phyloP scores from a whole-genome alignment of 2,888 invertebrate species.

The Hoplodrina blanda region DNA sequence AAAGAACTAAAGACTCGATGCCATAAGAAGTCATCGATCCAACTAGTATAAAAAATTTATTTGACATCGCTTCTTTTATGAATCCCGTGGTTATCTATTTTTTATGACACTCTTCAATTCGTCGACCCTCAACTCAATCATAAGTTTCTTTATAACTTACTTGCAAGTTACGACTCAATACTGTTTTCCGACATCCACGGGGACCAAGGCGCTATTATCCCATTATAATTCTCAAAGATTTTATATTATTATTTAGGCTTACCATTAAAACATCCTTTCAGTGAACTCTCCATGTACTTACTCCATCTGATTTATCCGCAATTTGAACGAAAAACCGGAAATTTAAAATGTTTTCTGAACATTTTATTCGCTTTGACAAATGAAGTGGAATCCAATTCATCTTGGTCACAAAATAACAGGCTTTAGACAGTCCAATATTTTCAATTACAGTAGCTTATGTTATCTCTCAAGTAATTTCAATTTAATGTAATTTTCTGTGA shows the following conservation, averaged over 20 bases:
- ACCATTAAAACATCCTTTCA: background rate
- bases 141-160: slow-evolving; percentile 1
- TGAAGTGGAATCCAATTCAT: slow-evolving; percentile 46
- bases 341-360: slow-evolving; percentile 32
- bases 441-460: background rate
- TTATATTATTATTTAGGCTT: slow-evolving; percentile 24
- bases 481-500: background rate
- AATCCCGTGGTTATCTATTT: background rate
- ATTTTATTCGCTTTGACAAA: slow-evolving; percentile 44
- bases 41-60: background rate
- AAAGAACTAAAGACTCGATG: background rate
- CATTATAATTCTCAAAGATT: slow-evolving; percentile 20
- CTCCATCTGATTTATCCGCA: slow-evolving; percentile 28
- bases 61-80: background rate
- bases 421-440: slow-evolving; percentile 17
- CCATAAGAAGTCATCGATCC: background rate
- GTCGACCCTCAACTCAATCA: slow-evolving; percentile 4
- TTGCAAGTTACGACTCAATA: background rate
- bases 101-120: slow-evolving; percentile 3
- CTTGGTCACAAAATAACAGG: slow-evolving; percentile 36
- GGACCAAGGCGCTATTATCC: background rate
- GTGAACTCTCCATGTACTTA: slow-evolving; percentile 1
- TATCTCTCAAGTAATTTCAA: slow-evolving; percentile 10
- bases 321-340: slow-evolving; percentile 30
- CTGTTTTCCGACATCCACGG: background rate